These are phyloP conservation scores for Latheticus oryzae DNA, from an alignment of 2,888 invertebrate species.

Conservation along the genomic window DNA sequence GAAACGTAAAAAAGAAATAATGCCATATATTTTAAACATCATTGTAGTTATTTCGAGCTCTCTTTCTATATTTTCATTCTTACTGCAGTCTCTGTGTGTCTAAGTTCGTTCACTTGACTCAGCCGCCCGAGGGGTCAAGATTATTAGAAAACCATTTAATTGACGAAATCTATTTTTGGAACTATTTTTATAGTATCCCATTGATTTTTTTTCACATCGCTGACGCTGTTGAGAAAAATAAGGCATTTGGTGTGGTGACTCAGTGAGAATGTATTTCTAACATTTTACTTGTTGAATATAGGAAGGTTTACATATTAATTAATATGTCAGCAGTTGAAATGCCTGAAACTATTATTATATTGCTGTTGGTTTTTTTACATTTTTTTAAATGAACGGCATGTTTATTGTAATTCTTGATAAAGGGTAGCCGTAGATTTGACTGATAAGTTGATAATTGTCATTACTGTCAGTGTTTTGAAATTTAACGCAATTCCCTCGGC, in stretches of 20 bases:
- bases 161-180: constrained; percentile 31
- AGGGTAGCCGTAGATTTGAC: too few species aligned
- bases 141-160: constrained; percentile 30
- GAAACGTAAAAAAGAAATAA: constrained; percentile 23
- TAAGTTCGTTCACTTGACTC: constrained; percentile 29
- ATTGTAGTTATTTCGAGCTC: constrained; percentile 10
- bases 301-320: too few species aligned
- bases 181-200: constrained; percentile 14
- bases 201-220: constrained; percentile 11
- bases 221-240: constrained; percentile 9
- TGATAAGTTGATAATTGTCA: too few species aligned
- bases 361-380: too few species aligned
- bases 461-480: too few species aligned
- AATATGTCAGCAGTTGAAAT: too few species aligned
- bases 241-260: constrained; percentile 21
- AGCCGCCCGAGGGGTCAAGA: constrained; percentile 6
- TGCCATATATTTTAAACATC: constrained; percentile 27
- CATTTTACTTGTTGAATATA: too few species aligned
- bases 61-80: constrained; percentile 13
- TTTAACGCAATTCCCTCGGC: too few species aligned
- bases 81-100: constrained; percentile 12
- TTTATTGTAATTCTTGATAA: too few species aligned
- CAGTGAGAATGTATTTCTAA: too few species aligned
- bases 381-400: too few species aligned
- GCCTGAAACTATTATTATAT: too few species aligned